Evolutionary conservation across 2,797 vertebrate species (phyloP).

Genomic region (Percopsis omiscomaycus): DNA sequence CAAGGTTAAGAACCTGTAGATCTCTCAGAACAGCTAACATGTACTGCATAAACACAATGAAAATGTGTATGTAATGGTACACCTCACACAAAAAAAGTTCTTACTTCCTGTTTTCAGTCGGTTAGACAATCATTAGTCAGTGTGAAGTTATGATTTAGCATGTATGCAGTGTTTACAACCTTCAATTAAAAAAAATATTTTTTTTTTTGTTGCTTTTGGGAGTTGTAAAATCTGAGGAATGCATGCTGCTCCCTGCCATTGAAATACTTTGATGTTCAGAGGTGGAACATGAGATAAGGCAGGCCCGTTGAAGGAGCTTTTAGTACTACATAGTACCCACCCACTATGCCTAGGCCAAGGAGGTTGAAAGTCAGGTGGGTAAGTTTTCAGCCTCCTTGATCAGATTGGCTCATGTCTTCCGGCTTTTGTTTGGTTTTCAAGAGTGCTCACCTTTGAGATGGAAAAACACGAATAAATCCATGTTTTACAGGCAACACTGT

Average conservation of each 20-base stretch:
- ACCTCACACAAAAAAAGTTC: background rate
- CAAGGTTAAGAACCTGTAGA: background rate
- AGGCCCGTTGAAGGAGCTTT: slow-evolving; percentile 16
- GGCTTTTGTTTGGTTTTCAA: slow-evolving; percentile 26
- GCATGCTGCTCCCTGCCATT: background rate
- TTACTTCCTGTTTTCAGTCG: background rate
- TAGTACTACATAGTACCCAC: slow-evolving; percentile 13
- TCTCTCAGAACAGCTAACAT: too few species aligned
- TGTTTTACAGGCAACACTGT: background rate
- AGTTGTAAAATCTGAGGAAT: slow-evolving; percentile 8
- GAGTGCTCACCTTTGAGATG: slow-evolving; percentile 20
- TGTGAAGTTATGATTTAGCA: slow-evolving; percentile 3
- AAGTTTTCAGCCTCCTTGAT: too few species aligned
- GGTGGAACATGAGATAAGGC: slow-evolving; percentile 48
- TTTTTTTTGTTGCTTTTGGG: background rate
- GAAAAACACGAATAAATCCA: slow-evolving; percentile 32
- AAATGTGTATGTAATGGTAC: too few species aligned
- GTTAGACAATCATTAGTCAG: slow-evolving; percentile 6
- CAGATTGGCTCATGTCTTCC: background rate
- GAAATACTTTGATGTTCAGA: slow-evolving; percentile 34
- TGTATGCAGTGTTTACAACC: background rate
- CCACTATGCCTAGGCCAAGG: too few species aligned
- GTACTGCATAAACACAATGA: too few species aligned
- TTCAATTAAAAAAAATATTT: too few species aligned
- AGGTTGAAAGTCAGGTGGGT: too few species aligned